phyloP scores from a whole-genome alignment of 2,888 invertebrate genomes.

The Idaea straminata region DNA sequence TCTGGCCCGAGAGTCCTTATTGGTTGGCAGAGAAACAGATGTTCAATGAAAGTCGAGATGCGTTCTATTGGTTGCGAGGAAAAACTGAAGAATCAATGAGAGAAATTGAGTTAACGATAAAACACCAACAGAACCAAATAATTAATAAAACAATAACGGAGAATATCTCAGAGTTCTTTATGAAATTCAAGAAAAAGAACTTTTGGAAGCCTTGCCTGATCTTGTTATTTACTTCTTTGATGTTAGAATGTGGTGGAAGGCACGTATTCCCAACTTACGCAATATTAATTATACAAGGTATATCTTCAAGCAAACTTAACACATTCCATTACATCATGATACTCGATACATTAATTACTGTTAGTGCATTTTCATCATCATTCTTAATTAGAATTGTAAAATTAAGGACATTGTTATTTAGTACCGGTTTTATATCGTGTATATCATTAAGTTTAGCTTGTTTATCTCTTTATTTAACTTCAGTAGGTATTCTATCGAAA shows the following conservation, averaged over 20 bases:
- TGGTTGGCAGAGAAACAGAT: slow-evolving; percentile 31
- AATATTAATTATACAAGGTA: slow-evolving; percentile 47
- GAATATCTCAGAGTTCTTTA: slow-evolving; percentile 29
- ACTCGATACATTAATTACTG: slow-evolving; percentile 50
- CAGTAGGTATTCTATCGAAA: slow-evolving; percentile 34
- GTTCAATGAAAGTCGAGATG: slow-evolving; percentile 23
- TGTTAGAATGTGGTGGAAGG: slow-evolving; percentile 52
- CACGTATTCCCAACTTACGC: slow-evolving; percentile 58
- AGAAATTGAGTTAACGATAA: slow-evolving; percentile 46
- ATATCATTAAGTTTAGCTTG: slow-evolving; percentile 39
- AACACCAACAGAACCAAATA: slow-evolving; percentile 31
- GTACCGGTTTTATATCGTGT: slow-evolving; percentile 46
- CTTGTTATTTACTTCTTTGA: slow-evolving; percentile 35
- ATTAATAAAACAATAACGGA: slow-evolving; percentile 16
- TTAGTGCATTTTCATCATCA: slow-evolving; percentile 45
- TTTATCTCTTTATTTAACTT: slow-evolving; percentile 42
- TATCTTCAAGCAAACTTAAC: slow-evolving; percentile 38
- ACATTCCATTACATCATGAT: slow-evolving; percentile 49
- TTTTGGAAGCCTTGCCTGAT: slow-evolving; percentile 51
- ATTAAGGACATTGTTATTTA: slow-evolving; percentile 49
- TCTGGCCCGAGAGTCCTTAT: slow-evolving; percentile 38
- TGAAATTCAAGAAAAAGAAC: slow-evolving; percentile 47
- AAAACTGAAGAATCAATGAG: slow-evolving; percentile 50
- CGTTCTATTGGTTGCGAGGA: slow-evolving; percentile 74
- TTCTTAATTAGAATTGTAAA: slow-evolving; percentile 49